These are phyloP conservation scores for Blastobasis lacticolella DNA, from an alignment of 2,888 invertebrate genomes.

Conservation along the genomic window DNA sequence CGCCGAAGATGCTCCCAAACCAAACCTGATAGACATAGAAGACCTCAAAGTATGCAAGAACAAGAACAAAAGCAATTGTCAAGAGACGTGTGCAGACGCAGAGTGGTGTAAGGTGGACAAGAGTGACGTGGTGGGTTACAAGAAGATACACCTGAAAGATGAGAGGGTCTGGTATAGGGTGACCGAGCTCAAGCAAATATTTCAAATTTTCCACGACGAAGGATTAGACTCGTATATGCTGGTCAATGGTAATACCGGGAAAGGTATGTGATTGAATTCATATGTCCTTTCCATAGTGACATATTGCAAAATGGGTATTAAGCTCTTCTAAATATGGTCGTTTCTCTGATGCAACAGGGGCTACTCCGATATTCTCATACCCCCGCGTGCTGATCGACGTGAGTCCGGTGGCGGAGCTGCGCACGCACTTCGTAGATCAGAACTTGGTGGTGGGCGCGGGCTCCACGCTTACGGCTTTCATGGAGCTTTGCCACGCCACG, in stretches of 20 bases:
- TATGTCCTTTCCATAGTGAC: conserved; percentile 11
- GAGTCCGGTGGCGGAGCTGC: conserved; percentile 71
- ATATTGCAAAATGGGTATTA: not conserved
- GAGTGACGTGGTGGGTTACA: conserved; percentile 20
- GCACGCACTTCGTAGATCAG: conserved; percentile 39
- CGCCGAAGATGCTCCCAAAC: conserved; percentile 71
- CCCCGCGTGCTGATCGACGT: conserved; percentile 75
- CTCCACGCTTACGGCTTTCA: conserved; percentile 42
- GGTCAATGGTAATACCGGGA: conserved; percentile 81
- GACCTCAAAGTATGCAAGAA: conserved; percentile 38
- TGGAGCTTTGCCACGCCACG: conserved; percentile 53
- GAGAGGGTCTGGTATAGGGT: conserved; percentile 68
- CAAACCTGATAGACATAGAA: conserved; percentile 46
- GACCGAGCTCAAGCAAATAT: conserved; percentile 54
- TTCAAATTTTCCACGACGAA: conserved; percentile 45
- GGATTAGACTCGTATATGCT: conserved; percentile 65
- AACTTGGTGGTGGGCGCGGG: conserved; percentile 64
- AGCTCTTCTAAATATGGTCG: not conserved
- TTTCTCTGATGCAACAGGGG: conserved; percentile 25
- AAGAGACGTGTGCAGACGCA: conserved; percentile 36
- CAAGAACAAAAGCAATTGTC: conserved; percentile 11
- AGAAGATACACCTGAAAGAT: conserved; percentile 32
- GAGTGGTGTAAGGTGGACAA: conserved; percentile 19
- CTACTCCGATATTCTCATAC: conserved; percentile 42
- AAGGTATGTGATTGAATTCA: conserved; percentile 51